A percentile compares a stretch with the other conserved stretches of the same genome.
Evolutionary conservation across 1,140 invertebrate species (phyloP).

Genomic region (Trinorchestia longiramus): DNA sequence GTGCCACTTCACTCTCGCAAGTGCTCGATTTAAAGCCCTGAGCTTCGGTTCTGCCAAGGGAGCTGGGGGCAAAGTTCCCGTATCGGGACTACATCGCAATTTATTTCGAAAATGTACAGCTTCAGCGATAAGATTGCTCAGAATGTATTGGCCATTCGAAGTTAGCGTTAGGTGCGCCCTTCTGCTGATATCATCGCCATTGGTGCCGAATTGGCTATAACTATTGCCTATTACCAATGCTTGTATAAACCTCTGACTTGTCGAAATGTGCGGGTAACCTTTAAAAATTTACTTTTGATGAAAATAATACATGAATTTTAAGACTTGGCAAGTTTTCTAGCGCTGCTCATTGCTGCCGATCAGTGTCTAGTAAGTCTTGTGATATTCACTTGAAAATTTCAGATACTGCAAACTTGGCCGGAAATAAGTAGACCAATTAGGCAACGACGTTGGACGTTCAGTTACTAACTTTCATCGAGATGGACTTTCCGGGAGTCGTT

Average conservation of each 20-base stretch:
- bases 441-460: not conserved
- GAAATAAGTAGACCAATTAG: not conserved
- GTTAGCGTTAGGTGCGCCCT: slow-evolving; percentile 4
- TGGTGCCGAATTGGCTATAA: slow-evolving; percentile 6
- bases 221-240: slow-evolving; percentile 7
- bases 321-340: not conserved
- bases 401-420: not conserved
- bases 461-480: not conserved
- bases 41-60: not conserved
- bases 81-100: slow-evolving; percentile 16
- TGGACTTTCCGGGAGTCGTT: not conserved
- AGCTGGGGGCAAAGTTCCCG: slow-evolving; percentile 29
- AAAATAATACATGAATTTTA: not conserved
- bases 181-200: not conserved
- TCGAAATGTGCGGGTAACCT: not conserved
- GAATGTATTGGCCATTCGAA: slow-evolving; percentile 30
- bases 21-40: slow-evolving; percentile 7
- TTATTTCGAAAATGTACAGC: slow-evolving; percentile 37
- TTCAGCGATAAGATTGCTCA: slow-evolving; percentile 35
- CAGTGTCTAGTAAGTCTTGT: not conserved
- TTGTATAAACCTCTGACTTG: not conserved
- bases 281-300: not conserved
- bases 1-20: not conserved
- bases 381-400: not conserved
- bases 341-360: not conserved